Conservation (phyloP, 2,888 invertebrate species). For the Gandaritis pyraliata region DNA sequence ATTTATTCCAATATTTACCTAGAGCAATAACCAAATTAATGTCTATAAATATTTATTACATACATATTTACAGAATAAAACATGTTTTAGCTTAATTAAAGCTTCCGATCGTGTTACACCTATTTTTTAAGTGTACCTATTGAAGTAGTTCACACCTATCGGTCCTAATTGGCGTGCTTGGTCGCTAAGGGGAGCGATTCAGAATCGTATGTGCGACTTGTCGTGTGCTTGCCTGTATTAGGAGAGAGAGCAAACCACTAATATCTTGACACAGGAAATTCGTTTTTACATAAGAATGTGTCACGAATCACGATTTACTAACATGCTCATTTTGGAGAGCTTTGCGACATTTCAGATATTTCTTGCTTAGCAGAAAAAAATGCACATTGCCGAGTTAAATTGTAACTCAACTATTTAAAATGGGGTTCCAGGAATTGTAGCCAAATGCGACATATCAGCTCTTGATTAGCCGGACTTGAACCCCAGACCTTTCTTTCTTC, state of each 20-base stretch:
- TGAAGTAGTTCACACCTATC: constrained; percentile 40
- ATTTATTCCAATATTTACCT: constrained; percentile 10
- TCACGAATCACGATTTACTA: constrained; percentile 16
- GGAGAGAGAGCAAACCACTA: constrained; percentile 30
- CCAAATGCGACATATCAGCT: constrained; percentile 63
- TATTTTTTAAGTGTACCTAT: constrained; percentile 27
- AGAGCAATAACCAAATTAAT: constrained; percentile 2
- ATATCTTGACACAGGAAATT: constrained; percentile 37
- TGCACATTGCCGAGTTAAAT: constrained; percentile 22
- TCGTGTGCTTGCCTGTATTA: constrained; percentile 35
- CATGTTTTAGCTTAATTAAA: constrained; percentile 35
- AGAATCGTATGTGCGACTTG: constrained; percentile 26
- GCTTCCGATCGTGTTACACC: constrained; percentile 36
- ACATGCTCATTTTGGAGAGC: constrained; percentile 33
- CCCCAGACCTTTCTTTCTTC: constrained; percentile 71
- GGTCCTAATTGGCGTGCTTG: constrained; percentile 40
- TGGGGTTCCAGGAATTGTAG: constrained; percentile 59
- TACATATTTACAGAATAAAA: constrained; percentile 29
- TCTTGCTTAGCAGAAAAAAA: constrained; percentile 28
- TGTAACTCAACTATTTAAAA: constrained; percentile 34
- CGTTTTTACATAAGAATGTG: constrained; percentile 36
- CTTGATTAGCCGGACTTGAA: constrained; percentile 71
- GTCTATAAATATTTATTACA: constrained; percentile 27
- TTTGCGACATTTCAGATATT: constrained; percentile 35
- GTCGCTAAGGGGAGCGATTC: constrained; percentile 36